Evolutionary conservation across 2,113 vertebrate species (phyloP), one percentile per base, ranked within the genome.

Genomic region (Peromyscus leucopus): DNA sequence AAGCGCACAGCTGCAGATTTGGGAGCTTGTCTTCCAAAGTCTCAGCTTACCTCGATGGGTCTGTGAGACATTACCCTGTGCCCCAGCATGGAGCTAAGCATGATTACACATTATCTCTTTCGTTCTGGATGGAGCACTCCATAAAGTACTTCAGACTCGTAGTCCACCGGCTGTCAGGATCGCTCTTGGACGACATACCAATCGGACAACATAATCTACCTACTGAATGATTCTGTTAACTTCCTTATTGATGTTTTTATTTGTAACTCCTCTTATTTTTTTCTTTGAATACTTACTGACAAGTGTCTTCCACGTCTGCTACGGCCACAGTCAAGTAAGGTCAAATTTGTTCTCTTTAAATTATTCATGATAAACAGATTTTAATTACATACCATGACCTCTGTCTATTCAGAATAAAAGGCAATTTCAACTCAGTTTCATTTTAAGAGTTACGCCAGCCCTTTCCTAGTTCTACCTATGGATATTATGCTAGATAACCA

Each of bases 261-360:
- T 46, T 93, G 31, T n/a, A 76, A 0, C 39, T 79, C 33, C 5
- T 93, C 21, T 93, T 79, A 69, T 80, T 95, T 96, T 96, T 83
- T 69, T 24, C 39, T 87, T 74, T 39, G 79, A 89, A 51, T 65
- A 95, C 4, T 93, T 79, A 88, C 1, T 90, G 21, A 75, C 72
- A 55, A 67, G 69, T 93, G 22, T 7, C 21, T 72, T 89, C 59
- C 39, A 48, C 36, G 28, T 92, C 15, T 96, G 17, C 59, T 72
- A 67, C 2, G 42, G 55, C 71, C 55, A 92, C 28, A 93, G 51
- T 21, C 48, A 95, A 85, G 9, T 7, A 96, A 79, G 93, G 51
- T 5, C 36, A 87, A 2, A n/a, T 48, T 89, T 72, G 31, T 55
- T 96, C 55, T 92, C 78, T 82, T 93, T 94, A 93, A 92, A 95